Base-by-base conservation (phyloP, 1,140 invertebrate species). In the Holcopasites calliopsidis region DNA sequence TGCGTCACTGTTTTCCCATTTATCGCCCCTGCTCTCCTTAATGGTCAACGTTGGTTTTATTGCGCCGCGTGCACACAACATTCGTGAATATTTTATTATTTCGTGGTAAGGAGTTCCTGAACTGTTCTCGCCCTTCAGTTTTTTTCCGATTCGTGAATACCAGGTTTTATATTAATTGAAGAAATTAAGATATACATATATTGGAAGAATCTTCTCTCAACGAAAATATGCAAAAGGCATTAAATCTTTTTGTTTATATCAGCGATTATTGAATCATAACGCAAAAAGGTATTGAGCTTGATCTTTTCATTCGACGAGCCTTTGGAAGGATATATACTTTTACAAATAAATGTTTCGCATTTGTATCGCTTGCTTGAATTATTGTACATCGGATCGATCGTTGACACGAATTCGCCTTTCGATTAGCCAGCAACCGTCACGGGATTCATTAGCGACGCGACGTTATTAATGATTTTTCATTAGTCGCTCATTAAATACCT, bases 1-100 rank as follows among this genome's bases (percentile, higher is more conserved):
- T 66, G 71, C 11, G 31, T 18, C 60, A 4, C 10, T 5, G 55
- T 44, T 38, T 38, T 49, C 65, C 61, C 33, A 74, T 74, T 74
- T 57, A 66, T 74, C 50, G 71, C n/a, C 38, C 28, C 62, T 44
- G 40, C 61, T n/a, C 44, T 47, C n/a, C 62, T 64, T 64, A 74
- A 66, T 55, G 40, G 21, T 10, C 13, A 21, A 0, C 7, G 18
- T 11, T 38, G 50, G 47, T 66, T 74, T 47, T 47, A 66, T 74
- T 47, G 62, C 50, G 40, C 38, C 38, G 55, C 38, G 21, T 28
- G 60, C 28, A 16, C 35, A 40, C 33, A 10, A 5, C 23, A 49
- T 4, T 7, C 3, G 6, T 7, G 33, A 61, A 50, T 38, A 38
- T 50, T 26, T n/a, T 8, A 23, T 23, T 10, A 18, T 10, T 28